Percentiles rank a stretch among this genome's conserved stretches.
Evolutionary conservation across 2,888 invertebrate genomes (phyloP).

Genomic region (Papilio demoleus): DNA sequence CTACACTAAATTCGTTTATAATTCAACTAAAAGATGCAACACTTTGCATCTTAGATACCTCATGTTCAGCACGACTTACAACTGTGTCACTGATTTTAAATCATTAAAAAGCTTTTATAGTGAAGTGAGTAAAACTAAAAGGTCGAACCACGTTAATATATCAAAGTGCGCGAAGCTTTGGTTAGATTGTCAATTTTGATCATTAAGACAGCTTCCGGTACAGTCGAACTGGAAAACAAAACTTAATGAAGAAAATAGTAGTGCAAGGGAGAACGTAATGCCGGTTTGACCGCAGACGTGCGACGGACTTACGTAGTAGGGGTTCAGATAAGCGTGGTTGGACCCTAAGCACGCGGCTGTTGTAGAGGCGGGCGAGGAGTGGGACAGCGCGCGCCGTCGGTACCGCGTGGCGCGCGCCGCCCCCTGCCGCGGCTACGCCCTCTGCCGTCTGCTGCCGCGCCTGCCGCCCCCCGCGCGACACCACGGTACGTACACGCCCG

Average conservation of each 20-base stretch:
- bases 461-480: constrained; percentile 45
- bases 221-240: background rate
- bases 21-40: background rate
- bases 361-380: constrained; percentile 55
- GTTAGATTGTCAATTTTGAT: background rate
- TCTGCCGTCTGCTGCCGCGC: constrained; percentile 68
- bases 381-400: constrained; percentile 54
- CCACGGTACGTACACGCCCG: constrained; percentile 46
- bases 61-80: background rate
- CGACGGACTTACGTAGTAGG: constrained; percentile 10
- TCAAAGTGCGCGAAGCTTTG: background rate
- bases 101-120: background rate
- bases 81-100: too few species aligned
- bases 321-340: constrained; percentile 22
- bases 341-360: constrained; percentile 26
- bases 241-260: background rate
- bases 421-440: constrained; percentile 66
- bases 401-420: constrained; percentile 67
- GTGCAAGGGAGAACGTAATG: constrained; percentile 17
- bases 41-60: background rate
- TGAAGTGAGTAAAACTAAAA: constrained; percentile 17
- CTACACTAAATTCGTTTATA: constrained; percentile 1
- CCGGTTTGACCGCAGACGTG: constrained; percentile 9
- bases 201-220: background rate
- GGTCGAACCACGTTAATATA: constrained; percentile 21